Conservation (phyloP, 2,888 invertebrate species). For the Papilio gigon region DNA sequence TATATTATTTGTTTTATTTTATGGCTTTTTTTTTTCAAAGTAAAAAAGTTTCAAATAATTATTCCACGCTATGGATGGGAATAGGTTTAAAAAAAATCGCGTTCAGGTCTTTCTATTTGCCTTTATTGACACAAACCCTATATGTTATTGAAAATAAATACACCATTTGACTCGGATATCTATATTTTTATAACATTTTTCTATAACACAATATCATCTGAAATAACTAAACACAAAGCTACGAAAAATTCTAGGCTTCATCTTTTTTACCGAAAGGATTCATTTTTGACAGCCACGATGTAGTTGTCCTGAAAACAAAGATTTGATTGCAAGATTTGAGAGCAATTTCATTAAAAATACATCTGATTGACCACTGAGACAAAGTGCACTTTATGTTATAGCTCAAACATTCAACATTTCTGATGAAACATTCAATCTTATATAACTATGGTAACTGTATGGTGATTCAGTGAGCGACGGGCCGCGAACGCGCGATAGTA, state of each 20-base stretch:
- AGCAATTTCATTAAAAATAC: no score
- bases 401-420: no score
- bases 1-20: slow-evolving; percentile 6
- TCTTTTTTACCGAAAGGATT: slow-evolving; percentile 90
- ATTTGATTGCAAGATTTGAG: slow-evolving; percentile 27
- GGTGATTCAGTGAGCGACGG: no score
- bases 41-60: no score
- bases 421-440: no score
- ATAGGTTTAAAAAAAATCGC: neutral
- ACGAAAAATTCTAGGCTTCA: slow-evolving; percentile 73
- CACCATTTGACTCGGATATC: slow-evolving; percentile 51
- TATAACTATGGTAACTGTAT: no score
- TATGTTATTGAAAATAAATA: slow-evolving; percentile 26
- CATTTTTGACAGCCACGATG: slow-evolving; percentile 88
- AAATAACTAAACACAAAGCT: slow-evolving; percentile 47
- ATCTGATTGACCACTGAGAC: no score
- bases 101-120: neutral
- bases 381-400: no score
- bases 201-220: slow-evolving; percentile 67
- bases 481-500: no score
- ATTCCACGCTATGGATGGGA: no score
- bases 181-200: slow-evolving; percentile 68
- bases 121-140: neutral
- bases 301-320: slow-evolving; percentile 61
- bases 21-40: neutral